A percentile compares a stretch with the other conserved stretches of the same genome.
These are phyloP conservation scores for Dicerorhinus sumatrensis DNA, from an alignment of 2,113 vertebrate genomes.

Conservation along the genomic window DNA sequence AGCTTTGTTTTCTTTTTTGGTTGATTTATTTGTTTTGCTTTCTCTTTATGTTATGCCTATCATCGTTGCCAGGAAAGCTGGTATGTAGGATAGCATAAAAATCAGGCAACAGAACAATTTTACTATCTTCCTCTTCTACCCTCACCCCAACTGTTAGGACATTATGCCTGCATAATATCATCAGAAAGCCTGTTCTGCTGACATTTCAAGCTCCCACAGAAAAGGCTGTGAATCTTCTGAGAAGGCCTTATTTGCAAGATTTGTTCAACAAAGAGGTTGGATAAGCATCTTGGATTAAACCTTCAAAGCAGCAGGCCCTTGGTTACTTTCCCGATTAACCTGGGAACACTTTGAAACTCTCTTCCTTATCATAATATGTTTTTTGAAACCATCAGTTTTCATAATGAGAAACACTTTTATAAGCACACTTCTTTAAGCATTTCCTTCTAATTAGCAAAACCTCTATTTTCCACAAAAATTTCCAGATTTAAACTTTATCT, in stretches of 20 bases:
- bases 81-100: background rate
- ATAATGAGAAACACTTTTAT: slow-evolving; percentile 45
- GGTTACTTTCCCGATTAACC: slow-evolving; percentile 61
- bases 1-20: slow-evolving; percentile 22
- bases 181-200: slow-evolving; percentile 55
- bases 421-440: slow-evolving; percentile 35
- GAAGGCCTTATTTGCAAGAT: slow-evolving; percentile 68
- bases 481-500: slow-evolving; percentile 65
- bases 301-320: slow-evolving; percentile 69
- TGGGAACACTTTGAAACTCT: slow-evolving; percentile 60
- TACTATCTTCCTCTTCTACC: slow-evolving; percentile 32
- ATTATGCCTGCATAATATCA: background rate
- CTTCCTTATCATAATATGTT: slow-evolving; percentile 52
- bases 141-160: slow-evolving; percentile 24
- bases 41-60: background rate
- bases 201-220: slow-evolving; percentile 70
- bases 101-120: background rate
- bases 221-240: slow-evolving; percentile 54
- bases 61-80: background rate
- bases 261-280: slow-evolving; percentile 73
- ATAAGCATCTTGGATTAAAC: slow-evolving; percentile 77
- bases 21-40: slow-evolving; percentile 22
- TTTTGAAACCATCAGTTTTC: slow-evolving; percentile 47
- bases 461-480: slow-evolving; percentile 66
- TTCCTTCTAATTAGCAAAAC: slow-evolving; percentile 65